Evolutionary conservation across 2,888 invertebrate genomes (phyloP), one percentile per base, ranked within the genome.

Genomic region (Apodemia duryi): DNA sequence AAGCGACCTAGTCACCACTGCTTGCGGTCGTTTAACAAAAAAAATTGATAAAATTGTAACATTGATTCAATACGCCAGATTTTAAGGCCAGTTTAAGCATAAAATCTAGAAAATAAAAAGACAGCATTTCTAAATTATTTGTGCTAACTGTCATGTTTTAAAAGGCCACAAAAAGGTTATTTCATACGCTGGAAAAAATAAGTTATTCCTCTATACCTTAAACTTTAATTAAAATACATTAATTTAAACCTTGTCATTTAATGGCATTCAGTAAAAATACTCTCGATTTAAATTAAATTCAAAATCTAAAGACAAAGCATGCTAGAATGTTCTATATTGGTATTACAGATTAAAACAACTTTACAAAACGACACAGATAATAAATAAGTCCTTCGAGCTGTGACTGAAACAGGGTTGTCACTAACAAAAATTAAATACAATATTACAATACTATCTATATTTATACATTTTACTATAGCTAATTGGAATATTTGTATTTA

Each of bases 401-500:
- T 73, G 67, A 71, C 70, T 73, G 71, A 72, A 73, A 75, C 71
- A 72, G 74, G 73, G 75, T 75, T 74, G 70, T 73, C 71, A 75
- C 78, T 76, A 78, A 72, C 80, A 80, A 81, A 79, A 80, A 83
- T 78, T 81, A 83, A 84, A 82, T 82, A 83, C 77, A 78, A 73
- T 79, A 81, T 81, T 80, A 75, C 80, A 85, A 87, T 70, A 68
- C 86, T 89, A 89, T 74, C 78, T 80, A 84, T 88, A 88, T 84
- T 57, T 79, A 86, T 89, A 91, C 90, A 91, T 82, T 83, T 83
- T 78, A 82, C 86, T 90, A 88, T 76, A 74, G 74, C 88, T 89
- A 90, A 81, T 77, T 89, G 89, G 90, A 89, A 90, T 89, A 86
- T 84, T 84, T 77, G 78, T 89, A 89, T 88, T 86, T 89, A 90